Evolutionary conservation across 2,888 invertebrate genomes (phyloP), one percentile per base, ranked within the genome.

Genomic region (Adela reaumurella): DNA sequence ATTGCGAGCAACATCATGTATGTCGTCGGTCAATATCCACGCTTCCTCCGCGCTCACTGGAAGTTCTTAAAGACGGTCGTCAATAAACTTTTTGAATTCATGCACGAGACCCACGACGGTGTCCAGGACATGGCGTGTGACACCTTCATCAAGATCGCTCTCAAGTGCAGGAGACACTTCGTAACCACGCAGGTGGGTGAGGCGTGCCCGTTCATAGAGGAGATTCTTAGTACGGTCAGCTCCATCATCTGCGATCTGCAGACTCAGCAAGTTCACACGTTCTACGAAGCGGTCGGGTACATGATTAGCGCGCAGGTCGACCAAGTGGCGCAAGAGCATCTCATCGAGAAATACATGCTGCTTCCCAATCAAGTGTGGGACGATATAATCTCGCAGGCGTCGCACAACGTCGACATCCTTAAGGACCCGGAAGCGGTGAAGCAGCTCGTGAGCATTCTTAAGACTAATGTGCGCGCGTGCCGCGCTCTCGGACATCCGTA

Each of bases 41-140:
- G 98, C 51, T 99, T 99, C 78, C 81, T 99, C 53, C 83, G 97
- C 59, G 97, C 97, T n/a, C 99, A 99, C 73, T 99, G 99, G 99
- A 95, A 97, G 68, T 99, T 99, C 76, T 83, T 99, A 54, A 99
- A 99, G 83, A 99, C 99, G 47, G 99, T 99, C 63, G 97, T 99
- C 52, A 99, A 98, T 81, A 99, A 99, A 81, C 84, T 99, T 50
- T 99, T 99, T 80, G 99, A 99, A 80, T 99, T 99, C 71, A 99
- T 99, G 99, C 99, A 99, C 70, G 98, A 99, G 81, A 97, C 97
- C 49, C 99, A 99, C 68, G 99, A 98, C 70, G 99, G 99, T 61
- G 99, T 99, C 20, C 98, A 99, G 74, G 99, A 99, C 65, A 99
- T 99, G 99, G 99, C 99, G 52, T 99, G 99, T 82, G 99, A 99